Conservation (phyloP, 2,113 vertebrate species). For the Anguilla rostrata region DNA sequence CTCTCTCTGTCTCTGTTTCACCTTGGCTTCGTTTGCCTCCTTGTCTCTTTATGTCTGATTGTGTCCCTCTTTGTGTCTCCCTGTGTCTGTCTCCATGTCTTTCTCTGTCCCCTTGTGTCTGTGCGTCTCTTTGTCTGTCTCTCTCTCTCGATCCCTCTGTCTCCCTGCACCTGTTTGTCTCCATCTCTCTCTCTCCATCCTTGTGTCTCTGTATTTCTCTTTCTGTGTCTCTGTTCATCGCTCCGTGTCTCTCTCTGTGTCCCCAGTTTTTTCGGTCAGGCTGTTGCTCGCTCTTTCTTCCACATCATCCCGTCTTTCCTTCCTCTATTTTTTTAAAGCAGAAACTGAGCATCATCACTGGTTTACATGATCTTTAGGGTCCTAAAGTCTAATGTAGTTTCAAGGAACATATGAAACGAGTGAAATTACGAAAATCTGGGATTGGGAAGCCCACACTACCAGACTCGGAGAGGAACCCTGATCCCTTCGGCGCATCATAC, state of each 20-base stretch:
- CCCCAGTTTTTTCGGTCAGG: too few species aligned
- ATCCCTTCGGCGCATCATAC: neutral
- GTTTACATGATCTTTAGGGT: neutral
- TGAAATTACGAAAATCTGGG: too few species aligned
- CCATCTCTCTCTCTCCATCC: neutral
- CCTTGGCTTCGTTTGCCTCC: neutral
- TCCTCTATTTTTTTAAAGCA: neutral
- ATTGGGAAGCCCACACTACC: neutral
- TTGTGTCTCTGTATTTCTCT: neutral
- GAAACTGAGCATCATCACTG: neutral
- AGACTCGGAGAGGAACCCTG: neutral
- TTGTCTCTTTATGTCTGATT: neutral
- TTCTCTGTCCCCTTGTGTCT: neutral
- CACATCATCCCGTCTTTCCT: too few species aligned
- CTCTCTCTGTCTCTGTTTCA: neutral
- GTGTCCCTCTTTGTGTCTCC: neutral
- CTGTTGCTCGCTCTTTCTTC: too few species aligned
- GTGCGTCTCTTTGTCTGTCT: neutral
- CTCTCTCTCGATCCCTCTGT: too few species aligned
- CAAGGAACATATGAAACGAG: too few species aligned
- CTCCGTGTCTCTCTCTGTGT: too few species aligned
- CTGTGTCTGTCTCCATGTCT: neutral
- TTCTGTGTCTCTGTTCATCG: neutral
- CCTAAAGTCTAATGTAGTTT: too few species aligned
- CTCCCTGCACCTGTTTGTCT: neutral